phyloP scores from a whole-genome alignment of 1,140 invertebrate genomes.

The Neelides sp. region DNA sequence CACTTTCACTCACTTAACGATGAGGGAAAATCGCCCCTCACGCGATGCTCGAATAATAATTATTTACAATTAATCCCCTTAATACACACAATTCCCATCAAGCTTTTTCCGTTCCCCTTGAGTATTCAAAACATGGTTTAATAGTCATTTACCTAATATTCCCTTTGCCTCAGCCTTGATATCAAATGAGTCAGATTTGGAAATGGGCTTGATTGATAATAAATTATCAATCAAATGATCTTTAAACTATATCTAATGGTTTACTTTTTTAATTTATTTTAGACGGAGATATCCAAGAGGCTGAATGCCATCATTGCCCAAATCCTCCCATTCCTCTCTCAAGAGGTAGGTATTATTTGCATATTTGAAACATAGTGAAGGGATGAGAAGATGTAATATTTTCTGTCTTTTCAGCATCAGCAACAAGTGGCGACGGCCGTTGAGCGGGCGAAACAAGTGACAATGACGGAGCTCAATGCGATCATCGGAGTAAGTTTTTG shows the following conservation, averaged over 20 bases:
- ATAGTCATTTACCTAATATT: too few species aligned
- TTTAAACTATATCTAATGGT: not conserved
- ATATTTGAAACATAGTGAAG: conserved; percentile 4
- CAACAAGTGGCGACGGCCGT: conserved; percentile 38
- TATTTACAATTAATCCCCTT: too few species aligned
- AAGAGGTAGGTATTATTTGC: conserved; percentile 39
- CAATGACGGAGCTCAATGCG: conserved; percentile 37
- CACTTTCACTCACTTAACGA: too few species aligned
- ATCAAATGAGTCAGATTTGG: too few species aligned
- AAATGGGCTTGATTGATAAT: not conserved
- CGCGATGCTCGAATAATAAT: too few species aligned
- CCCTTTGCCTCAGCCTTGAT: too few species aligned
- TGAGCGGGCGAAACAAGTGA: conserved; percentile 37
- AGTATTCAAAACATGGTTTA: too few species aligned
- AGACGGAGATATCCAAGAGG: conserved; percentile 55
- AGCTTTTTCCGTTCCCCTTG: too few species aligned
- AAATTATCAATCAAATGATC: not conserved
- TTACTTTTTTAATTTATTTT: conserved; percentile 32
- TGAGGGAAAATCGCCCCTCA: too few species aligned
- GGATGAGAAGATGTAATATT: conserved; percentile 11
- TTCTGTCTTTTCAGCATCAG: conserved; percentile 33
- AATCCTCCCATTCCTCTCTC: conserved; percentile 50
- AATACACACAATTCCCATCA: too few species aligned
- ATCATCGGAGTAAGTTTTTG: conserved; percentile 35
- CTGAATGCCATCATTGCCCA: conserved; percentile 50